Percentiles rank a stretch among this genome's conserved stretches.
phyloP scores from a whole-genome alignment of 1,140 invertebrate genomes.

The Centruroides vittatus region DNA sequence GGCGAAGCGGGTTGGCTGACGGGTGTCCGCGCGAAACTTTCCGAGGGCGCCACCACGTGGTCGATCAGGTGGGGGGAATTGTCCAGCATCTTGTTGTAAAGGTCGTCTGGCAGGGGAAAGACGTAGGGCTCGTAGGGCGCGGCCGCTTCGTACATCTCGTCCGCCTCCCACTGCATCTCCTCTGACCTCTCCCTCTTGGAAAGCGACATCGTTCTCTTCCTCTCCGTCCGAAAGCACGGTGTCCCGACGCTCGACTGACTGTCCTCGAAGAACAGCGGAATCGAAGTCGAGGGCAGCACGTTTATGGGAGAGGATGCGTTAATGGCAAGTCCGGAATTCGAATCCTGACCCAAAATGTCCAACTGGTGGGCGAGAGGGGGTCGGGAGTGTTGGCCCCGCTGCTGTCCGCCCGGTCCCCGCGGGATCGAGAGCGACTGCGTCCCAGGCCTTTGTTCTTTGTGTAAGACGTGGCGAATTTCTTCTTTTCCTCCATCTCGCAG shows the following conservation, averaged over 20 bases:
- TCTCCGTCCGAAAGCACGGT: too few species aligned
- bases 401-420: not conserved
- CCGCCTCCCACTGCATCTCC: too few species aligned
- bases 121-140: slow-evolving; percentile 52
- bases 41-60: too few species aligned
- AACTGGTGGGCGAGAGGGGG: slow-evolving; percentile 19
- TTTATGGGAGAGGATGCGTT: not conserved
- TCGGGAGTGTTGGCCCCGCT: slow-evolving; percentile 34
- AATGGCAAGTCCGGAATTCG: not conserved
- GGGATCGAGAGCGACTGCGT: slow-evolving; percentile 28
- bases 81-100: slow-evolving; percentile 51
- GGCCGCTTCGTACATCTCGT: not conserved
- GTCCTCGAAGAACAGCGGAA: too few species aligned
- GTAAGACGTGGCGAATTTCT: slow-evolving; percentile 39
- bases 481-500: slow-evolving; percentile 60
- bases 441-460: slow-evolving; percentile 2
- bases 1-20: slow-evolving; percentile 34
- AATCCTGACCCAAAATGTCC: not conserved
- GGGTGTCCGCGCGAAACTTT: too few species aligned
- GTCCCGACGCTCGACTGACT: too few species aligned
- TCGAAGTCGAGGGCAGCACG: too few species aligned
- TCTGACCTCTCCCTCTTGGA: too few species aligned
- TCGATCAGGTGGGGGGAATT: slow-evolving; percentile 26
- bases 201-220: too few species aligned
- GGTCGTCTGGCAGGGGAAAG: slow-evolving; percentile 56